Conservation (phyloP, 2,888 invertebrate species). For the Agelastica alni region DNA sequence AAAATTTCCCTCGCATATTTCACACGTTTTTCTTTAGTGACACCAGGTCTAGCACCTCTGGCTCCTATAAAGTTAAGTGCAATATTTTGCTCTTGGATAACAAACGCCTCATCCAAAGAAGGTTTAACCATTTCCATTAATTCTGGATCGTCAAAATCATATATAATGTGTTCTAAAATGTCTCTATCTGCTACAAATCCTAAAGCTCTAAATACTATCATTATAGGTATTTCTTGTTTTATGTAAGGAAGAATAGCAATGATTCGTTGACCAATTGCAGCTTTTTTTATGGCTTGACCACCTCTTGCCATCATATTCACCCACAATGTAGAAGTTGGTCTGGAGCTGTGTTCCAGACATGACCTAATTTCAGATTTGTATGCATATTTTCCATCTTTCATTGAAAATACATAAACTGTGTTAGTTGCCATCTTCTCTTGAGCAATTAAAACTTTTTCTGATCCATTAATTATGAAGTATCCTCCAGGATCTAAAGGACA, state of each 20-base stretch:
- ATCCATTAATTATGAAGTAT: conserved; percentile 99
- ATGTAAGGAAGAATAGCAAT: conserved; percentile 98
- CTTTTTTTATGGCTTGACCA: conserved; percentile 97
- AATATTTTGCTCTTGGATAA: conserved; percentile 98
- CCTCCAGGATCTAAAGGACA: conserved; percentile 99
- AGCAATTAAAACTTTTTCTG: conserved; percentile 91
- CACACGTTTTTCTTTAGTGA: conserved; percentile 97
- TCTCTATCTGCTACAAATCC: conserved; percentile 99
- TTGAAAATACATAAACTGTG: conserved; percentile 98
- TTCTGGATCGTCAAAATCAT: conserved; percentile 99
- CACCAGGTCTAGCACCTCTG: conserved; percentile 95
- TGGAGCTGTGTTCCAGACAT: conserved; percentile 86
- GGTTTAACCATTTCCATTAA: conserved; percentile 99
- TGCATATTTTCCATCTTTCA: conserved; percentile 99
- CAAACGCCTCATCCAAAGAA: conserved; percentile 98
- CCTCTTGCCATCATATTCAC: conserved; percentile 99
- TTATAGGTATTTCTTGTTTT: conserved; percentile 99
- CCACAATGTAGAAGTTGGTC: conserved; percentile 97
- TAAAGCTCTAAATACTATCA: conserved; percentile 97
- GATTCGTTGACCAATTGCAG: conserved; percentile 97
- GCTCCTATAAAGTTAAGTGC: conserved; percentile 98
- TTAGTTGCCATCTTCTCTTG: conserved; percentile 99
- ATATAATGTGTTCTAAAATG: conserved; percentile 99
- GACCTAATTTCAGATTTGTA: conserved; percentile 98
- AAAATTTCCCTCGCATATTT: conserved; percentile 99